Base-by-base conservation (phyloP, 2,797 vertebrate genomes). In the Phyllotis vaccarum region DNA sequence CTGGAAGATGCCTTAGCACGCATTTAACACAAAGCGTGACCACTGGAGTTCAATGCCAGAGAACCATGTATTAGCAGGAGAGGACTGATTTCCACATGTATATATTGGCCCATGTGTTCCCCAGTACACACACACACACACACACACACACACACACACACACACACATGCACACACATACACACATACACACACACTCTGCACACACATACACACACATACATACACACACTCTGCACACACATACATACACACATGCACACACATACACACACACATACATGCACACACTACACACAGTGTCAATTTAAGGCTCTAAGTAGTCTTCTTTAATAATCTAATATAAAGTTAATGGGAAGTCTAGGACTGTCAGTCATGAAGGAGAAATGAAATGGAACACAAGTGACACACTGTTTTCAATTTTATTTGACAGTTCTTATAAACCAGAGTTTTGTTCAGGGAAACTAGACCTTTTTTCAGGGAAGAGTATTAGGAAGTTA, bases 391-490 rank as follows among this genome's bases (percentile, higher is more conserved):
- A 21, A 4, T 66, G 74, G 43, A 49, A 75, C 31, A 89, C 37
- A 70, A 8, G 79, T 52, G 46, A 74, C 79, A 72, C 12, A 7
- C 24, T 80, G 29, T 90, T 95, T 96, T 93, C 68, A 91, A 17
- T 34, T 66, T 58, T 95, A 75, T 86, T 66, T 92, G 91, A 89
- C 68, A 86, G 40, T 49, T 96, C 85, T 90, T 96, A 60, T 22
- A 88, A 88, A 72, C 56, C 52, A 49, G 49, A 72, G 40, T 49
- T 87, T 96, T 94, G 40, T 43, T 91, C 89, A n/a, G n/a, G n/a
- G n/a, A n/a, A n/a, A n/a, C 85, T 92, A 60, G 90, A 49, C 27
- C 43, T 91, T 95, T 90, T 91, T 96, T 88, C 31, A 82, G 58
- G 52, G 54, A 72, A 86, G 16, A 96, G 8, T 12, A 49, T 54